phyloP scores from a whole-genome alignment of 2,888 invertebrate species.

The Tuta absoluta region DNA sequence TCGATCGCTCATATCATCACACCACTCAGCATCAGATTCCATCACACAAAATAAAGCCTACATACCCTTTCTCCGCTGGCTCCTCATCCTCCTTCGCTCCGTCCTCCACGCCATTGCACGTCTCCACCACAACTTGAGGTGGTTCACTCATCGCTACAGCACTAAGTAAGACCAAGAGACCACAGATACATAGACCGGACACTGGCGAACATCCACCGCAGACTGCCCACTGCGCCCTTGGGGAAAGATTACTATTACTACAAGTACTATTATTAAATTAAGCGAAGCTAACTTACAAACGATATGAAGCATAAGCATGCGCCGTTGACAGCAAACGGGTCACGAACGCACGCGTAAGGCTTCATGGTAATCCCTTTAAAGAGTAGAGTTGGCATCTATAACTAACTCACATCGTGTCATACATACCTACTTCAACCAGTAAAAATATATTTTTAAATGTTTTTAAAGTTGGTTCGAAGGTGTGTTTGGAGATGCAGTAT shows the following conservation, averaged over 20 bases:
- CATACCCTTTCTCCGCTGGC: constrained; percentile 65
- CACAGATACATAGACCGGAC: constrained; percentile 55
- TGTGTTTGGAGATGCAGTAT: no score
- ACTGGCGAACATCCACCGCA: constrained; percentile 56
- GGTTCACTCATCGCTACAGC: constrained; percentile 65
- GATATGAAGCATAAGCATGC: constrained; percentile 70
- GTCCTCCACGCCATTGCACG: constrained; percentile 68
- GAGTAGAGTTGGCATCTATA: constrained; percentile 50
- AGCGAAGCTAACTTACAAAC: constrained; percentile 72
- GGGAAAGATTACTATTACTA: constrained; percentile 76
- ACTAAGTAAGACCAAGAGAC: constrained; percentile 27
- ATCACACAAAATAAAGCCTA: constrained; percentile 16
- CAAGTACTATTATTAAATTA: constrained; percentile 79
- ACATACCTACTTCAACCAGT: background rate
- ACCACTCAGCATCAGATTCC: background rate
- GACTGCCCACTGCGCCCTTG: constrained; percentile 75
- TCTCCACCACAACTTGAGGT: constrained; percentile 66
- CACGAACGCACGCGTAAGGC: constrained; percentile 76
- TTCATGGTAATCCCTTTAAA: constrained; percentile 78
- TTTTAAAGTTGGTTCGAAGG: no score
- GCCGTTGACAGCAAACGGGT: constrained; percentile 71
- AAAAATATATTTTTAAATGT: background rate
- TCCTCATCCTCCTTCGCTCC: constrained; percentile 44
- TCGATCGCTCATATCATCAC: background rate
- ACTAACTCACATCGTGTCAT: constrained; percentile 14